phyloP scores from a whole-genome alignment of 2,797 vertebrate genomes.

The Acipenser transmontanus region DNA sequence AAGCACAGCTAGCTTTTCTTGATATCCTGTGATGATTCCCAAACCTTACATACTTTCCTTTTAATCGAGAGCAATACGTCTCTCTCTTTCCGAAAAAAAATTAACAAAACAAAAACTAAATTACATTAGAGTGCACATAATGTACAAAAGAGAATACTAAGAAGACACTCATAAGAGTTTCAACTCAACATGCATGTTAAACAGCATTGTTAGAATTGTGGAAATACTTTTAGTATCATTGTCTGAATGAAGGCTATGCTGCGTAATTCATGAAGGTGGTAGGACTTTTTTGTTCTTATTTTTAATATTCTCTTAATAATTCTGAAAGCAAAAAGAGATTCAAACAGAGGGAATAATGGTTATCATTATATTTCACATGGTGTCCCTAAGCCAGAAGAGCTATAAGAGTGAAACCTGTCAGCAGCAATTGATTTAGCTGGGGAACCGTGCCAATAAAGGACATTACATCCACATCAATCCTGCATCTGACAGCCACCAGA shows the following conservation, averaged over 20 bases:
- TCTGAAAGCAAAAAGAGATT: slow-evolving; percentile 21
- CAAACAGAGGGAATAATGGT: slow-evolving; percentile 23
- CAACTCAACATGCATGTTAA: too few relatives aligned
- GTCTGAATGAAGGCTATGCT: slow-evolving; percentile 6
- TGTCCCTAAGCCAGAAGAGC: slow-evolving; percentile 12
- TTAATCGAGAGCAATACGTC: too few relatives aligned
- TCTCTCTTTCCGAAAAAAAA: too few relatives aligned
- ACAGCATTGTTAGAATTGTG: too few relatives aligned
- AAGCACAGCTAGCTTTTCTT: too few relatives aligned
- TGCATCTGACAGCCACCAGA: slow-evolving; percentile 22
- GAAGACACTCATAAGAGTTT: too few relatives aligned
- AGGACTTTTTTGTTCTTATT: background rate
- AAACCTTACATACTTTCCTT: too few relatives aligned
- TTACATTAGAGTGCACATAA: too few relatives aligned
- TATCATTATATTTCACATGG: slow-evolving; percentile 27
- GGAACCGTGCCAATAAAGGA: slow-evolving; percentile 28
- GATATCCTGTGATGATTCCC: too few relatives aligned
- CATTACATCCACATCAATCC: slow-evolving; percentile 24
- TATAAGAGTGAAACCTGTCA: slow-evolving; percentile 23
- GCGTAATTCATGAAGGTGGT: slow-evolving; percentile 3
- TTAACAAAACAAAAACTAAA: too few relatives aligned
- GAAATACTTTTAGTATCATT: background rate
- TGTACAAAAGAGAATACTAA: too few relatives aligned
- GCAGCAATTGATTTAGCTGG: slow-evolving; percentile 24
- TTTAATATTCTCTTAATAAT: background rate